phyloP scores from a whole-genome alignment of 2,888 invertebrate genomes.

The Drosophila birchii region DNA sequence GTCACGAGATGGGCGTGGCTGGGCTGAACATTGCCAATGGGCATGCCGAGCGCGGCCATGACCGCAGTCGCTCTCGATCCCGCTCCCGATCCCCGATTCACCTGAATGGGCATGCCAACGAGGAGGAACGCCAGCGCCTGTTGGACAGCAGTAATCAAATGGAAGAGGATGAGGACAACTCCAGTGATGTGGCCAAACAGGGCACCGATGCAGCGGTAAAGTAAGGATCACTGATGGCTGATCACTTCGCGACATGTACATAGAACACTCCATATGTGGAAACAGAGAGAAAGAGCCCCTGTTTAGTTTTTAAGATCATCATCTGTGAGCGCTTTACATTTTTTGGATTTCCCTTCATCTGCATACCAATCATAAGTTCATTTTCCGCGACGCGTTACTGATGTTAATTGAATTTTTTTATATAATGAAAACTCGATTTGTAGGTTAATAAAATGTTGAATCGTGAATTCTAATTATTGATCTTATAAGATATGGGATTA shows the following conservation, averaged over 20 bases:
- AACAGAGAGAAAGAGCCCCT: conserved; percentile 11
- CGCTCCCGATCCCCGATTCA: conserved; percentile 66
- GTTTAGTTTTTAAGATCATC: conserved; percentile 39
- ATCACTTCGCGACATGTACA: conserved; percentile 43
- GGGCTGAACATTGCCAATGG: conserved; percentile 67
- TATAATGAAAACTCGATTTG: conserved; percentile 50
- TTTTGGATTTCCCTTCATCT: conserved; percentile 3
- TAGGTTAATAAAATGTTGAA: conserved; percentile 64
- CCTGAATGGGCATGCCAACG: conserved; percentile 62
- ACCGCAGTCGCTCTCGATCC: conserved; percentile 64
- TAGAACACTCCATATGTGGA: conserved; percentile 39
- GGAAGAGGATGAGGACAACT: conserved; percentile 72
- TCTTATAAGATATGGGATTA: not conserved
- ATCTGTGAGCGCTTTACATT: conserved; percentile 15
- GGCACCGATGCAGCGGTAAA: conserved; percentile 41
- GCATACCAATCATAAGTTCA: conserved; percentile 6
- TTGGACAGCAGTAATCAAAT: conserved; percentile 59
- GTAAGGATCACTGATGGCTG: conserved; percentile 30
- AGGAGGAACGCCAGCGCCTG: conserved; percentile 59
- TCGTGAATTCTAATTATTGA: conserved; percentile 29
- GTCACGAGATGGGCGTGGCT: conserved; percentile 64
- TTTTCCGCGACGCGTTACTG: conserved; percentile 26
- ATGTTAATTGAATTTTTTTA: conserved; percentile 50
- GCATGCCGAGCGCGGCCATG: conserved; percentile 53
- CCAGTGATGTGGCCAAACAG: conserved; percentile 56